Conservation (phyloP, 2,797 vertebrate species). For the Oophaga sylvatica region DNA sequence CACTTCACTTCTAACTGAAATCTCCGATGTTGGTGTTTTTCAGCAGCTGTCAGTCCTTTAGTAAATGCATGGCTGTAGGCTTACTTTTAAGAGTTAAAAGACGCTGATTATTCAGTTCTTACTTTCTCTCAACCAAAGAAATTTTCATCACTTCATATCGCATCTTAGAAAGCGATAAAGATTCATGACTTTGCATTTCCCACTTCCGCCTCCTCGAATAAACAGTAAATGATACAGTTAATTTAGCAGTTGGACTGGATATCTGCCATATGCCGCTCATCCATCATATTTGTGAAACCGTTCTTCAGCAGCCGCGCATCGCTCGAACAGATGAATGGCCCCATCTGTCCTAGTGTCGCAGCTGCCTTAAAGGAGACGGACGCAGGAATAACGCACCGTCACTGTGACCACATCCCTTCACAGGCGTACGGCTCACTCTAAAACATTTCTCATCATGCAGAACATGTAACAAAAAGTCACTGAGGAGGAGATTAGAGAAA, state of each 20-base stretch:
- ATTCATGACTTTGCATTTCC: conserved; percentile 39
- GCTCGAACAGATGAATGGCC: conserved; percentile 32
- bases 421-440: not conserved
- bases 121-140: not conserved
- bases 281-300: conserved; percentile 48
- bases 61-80: not conserved
- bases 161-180: conserved; percentile 32
- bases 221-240: conserved; percentile 53
- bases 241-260: conserved; percentile 49
- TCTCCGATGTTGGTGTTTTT: not conserved
- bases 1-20: not conserved
- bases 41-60: not conserved
- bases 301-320: conserved; percentile 26
- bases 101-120: not conserved
- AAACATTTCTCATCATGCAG: not conserved
- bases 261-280: conserved; percentile 53
- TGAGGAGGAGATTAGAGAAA: too few species aligned
- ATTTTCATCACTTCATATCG: not conserved
- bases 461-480: not conserved
- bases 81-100: not conserved
- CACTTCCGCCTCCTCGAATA: conserved; percentile 19
- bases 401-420: not conserved
- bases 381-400: not conserved
- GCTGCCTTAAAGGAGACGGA: conserved; percentile 20
- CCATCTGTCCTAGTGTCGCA: conserved; percentile 43